Base-by-base conservation (phyloP, 2,888 invertebrate species). In the Atherix ibis region DNA sequence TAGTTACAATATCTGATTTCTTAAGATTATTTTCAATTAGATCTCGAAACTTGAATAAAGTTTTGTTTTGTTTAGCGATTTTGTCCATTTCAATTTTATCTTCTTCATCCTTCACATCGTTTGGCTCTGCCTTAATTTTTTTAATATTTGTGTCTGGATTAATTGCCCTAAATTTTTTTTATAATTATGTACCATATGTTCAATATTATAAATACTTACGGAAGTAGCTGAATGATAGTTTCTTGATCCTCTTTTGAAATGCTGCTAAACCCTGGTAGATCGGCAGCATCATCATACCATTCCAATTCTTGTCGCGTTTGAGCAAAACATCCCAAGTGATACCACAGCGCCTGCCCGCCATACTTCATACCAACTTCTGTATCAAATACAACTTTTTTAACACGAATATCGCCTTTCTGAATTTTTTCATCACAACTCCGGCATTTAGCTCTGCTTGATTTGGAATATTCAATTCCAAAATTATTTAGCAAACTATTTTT, bases 271-370 rank as follows among this genome's bases (percentile, higher is more conserved):
- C 92, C 92, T n/a, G 82, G 78, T 16, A 95, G 58, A 46, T 64
- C 63, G 38, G 76, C 73, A 0, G 79, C 88, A 9, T 67, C 63
- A 24, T 71, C 80, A 51, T 71, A 73, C 60, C 76, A 95, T 12
- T 74, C 70, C 3, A 91, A 58, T 6, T 79, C 76, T 14, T 69
- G 66, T 25, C 89, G 67, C 2, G 58, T 47, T 49, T 83, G 75
- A 1, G 72, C 76, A 63, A 95, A 95, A 54, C 95, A 95, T 39
- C 82, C 78, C 3, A 89, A 58, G 60, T 95, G 95, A 57, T 94
- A 78, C 94, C 94, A 95, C 33, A 76, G 64, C 37, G 85, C 75
- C 48, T 80, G 71, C 0, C 88, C 89, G 0, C 89, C 89, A 57
- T 73, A 87, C 54, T 75, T 75, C 49, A 69, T 72, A 0, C 82